Evolutionary conservation across 2,888 invertebrate species (phyloP).

Genomic region (Mesodorylaimus sp.): DNA sequence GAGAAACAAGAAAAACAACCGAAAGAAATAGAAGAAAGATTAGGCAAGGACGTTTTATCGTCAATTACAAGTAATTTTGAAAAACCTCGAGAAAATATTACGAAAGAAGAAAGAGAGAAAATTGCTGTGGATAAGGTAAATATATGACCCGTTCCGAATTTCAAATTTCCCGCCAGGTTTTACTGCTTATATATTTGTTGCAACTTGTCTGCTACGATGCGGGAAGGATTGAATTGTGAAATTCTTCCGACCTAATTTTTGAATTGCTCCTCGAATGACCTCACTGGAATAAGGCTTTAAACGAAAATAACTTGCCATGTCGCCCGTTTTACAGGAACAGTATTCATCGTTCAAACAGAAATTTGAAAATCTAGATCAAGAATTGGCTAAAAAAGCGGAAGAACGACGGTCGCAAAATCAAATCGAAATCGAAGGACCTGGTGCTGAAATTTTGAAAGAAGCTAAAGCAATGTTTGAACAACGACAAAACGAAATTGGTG

Average conservation of each 20-base stretch:
- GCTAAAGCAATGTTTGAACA: slow-evolving; percentile 19
- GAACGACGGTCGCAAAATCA: slow-evolving; percentile 16
- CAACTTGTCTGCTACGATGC: no score
- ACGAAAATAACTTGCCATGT: no score
- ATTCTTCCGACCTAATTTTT: no score
- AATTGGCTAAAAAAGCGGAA: slow-evolving; percentile 19
- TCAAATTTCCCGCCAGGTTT: no score
- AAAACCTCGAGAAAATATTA: slow-evolving; percentile 15
- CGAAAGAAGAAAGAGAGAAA: slow-evolving; percentile 16
- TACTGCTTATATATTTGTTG: background rate
- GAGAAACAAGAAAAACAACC: no score
- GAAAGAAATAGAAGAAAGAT: background rate
- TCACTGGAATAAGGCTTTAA: no score
- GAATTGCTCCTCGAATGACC: no score
- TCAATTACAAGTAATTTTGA: slow-evolving; percentile 4
- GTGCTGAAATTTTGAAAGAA: slow-evolving; percentile 19
- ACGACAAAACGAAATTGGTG: background rate
- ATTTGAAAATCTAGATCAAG: slow-evolving; percentile 22
- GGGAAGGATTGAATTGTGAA: no score
- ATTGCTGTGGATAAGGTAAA: slow-evolving; percentile 4
- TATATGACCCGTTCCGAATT: no score
- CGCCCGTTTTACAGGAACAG: slow-evolving; percentile 21
- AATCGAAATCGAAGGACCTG: slow-evolving; percentile 18
- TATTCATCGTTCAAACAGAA: slow-evolving; percentile 24
- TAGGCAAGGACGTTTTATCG: slow-evolving; percentile 10